phyloP scores from a whole-genome alignment of 1,140 invertebrate genomes.

The Drosophila truncata region DNA sequence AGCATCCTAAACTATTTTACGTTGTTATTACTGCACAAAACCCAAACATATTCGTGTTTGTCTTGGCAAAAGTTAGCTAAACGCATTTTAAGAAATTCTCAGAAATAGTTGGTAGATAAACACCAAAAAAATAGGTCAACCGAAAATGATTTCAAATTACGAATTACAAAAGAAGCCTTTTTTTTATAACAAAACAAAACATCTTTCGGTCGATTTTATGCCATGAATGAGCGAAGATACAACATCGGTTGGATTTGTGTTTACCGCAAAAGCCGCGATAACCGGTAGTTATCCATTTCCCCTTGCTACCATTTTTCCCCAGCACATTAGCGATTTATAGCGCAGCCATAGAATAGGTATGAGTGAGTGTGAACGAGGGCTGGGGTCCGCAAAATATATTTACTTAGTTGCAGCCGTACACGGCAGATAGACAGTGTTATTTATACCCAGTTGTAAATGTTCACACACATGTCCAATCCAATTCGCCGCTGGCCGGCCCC shows the following conservation, averaged over 20 bases:
- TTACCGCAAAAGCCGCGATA: constrained; percentile 48
- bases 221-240: neutral
- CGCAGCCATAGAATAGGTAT: constrained; percentile 27
- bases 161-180: constrained; percentile 4
- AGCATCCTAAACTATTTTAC: neutral
- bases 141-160: constrained; percentile 6
- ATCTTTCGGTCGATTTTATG: constrained; percentile 2
- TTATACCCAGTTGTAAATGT: constrained; percentile 46
- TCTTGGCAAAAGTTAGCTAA: neutral
- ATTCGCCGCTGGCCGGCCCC: constrained; percentile 6
- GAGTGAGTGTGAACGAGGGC: constrained; percentile 1
- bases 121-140: constrained; percentile 3
- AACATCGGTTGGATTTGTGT: constrained; percentile 15
- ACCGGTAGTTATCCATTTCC: constrained; percentile 47
- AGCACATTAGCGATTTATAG: constrained; percentile 41
- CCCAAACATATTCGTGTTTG: neutral
- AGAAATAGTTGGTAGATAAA: constrained; percentile 3
- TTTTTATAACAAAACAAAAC: constrained; percentile 5
- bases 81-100: neutral
- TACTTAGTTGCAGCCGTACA: constrained; percentile 40
- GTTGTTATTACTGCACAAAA: neutral
- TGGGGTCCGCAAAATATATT: constrained; percentile 19
- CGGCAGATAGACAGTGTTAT: constrained; percentile 31
- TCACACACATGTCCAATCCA: constrained; percentile 5
- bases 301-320: constrained; percentile 1